phyloP scores from a whole-genome alignment of 2,797 vertebrate species.

The Bradypodion ventrale region DNA sequence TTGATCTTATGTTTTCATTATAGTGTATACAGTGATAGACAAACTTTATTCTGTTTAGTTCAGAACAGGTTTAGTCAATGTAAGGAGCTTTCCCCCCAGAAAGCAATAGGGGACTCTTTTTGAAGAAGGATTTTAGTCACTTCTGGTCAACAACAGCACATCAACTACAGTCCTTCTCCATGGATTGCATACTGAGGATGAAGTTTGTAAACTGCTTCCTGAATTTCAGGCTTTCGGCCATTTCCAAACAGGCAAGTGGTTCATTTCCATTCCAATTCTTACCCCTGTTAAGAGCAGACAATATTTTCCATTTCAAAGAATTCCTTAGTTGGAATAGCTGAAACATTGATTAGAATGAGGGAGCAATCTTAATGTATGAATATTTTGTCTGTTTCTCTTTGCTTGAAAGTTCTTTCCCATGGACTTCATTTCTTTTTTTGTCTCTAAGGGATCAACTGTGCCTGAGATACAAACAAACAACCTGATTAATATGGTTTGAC shows the following conservation, averaged over 20 bases:
- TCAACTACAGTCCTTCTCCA: neutral
- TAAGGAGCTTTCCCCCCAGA: neutral
- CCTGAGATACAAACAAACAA: conserved; percentile 51
- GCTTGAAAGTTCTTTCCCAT: conserved; percentile 21
- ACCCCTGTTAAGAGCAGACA: neutral
- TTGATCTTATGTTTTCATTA: neutral
- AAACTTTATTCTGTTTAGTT: neutral
- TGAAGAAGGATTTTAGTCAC: neutral
- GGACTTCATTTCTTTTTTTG: conserved; percentile 18
- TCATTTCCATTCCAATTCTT: neutral
- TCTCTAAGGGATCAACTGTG: conserved; percentile 30
- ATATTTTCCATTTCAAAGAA: neutral
- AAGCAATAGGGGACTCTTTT: neutral
- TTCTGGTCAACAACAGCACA: neutral
- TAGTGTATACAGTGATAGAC: neutral
- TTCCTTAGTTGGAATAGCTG: neutral
- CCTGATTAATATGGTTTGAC: conserved; percentile 59
- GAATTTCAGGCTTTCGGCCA: neutral
- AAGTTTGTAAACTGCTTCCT: neutral
- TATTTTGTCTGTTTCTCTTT: neutral
- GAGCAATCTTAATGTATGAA: neutral
- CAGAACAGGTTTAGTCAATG: neutral
- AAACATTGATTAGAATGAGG: neutral
- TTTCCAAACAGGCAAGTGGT: neutral
- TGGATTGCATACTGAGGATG: neutral